phyloP scores from a whole-genome alignment of 2,113 vertebrate species.

The Clarias batrachus region DNA sequence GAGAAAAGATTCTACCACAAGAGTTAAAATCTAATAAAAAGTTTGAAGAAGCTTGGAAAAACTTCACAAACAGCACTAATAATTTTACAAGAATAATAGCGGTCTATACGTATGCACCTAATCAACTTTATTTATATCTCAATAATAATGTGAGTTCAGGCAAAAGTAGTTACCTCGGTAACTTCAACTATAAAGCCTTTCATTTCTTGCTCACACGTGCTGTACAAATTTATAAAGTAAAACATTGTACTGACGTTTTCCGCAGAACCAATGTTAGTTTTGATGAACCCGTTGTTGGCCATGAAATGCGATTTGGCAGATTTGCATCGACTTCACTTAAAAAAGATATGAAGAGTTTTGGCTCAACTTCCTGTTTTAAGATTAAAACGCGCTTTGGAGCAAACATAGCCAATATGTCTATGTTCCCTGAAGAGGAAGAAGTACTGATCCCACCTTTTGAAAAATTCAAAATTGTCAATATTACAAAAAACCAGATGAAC shows the following conservation, averaged over 20 bases:
- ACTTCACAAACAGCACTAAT: neutral
- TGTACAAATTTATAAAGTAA: neutral
- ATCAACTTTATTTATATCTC: neutral
- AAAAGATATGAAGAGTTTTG: neutral
- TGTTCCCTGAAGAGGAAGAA: neutral
- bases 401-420: neutral
- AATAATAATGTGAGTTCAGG: neutral
- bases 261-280: fast-evolving
- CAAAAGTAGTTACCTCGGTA: too few relatives aligned
- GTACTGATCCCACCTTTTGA: slow-evolving; percentile 15
- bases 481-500: neutral
- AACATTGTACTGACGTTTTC: neutral
- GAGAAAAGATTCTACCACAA: neutral
- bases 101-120: neutral
- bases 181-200: neutral
- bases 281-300: neutral
- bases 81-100: neutral
- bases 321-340: neutral
- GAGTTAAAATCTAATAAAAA: neutral
- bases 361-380: slow-evolving; percentile 12
- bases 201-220: neutral
- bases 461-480: neutral
- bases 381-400: neutral
- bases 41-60: neutral
- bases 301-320: neutral